Evolutionary conservation across 2,113 vertebrate genomes (phyloP).

Genomic region (Myanophis thanlyinensis): DNA sequence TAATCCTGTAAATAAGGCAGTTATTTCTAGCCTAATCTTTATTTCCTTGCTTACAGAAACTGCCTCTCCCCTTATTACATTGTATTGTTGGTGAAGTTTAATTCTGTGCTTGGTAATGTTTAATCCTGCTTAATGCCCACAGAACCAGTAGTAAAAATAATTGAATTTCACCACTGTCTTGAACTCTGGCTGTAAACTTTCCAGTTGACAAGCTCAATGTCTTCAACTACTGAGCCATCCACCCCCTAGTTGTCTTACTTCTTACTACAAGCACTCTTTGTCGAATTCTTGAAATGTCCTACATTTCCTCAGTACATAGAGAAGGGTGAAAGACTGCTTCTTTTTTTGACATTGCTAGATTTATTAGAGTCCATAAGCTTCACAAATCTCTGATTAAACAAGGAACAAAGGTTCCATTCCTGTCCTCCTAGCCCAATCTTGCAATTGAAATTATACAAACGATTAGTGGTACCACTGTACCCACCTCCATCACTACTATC

Average conservation of each 20-base stretch:
- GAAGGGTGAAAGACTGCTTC: conserved; percentile 37
- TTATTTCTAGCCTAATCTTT: too few species aligned
- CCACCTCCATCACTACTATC: background rate
- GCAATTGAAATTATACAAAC: background rate
- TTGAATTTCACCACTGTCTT: too few species aligned
- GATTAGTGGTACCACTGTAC: background rate
- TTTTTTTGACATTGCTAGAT: conserved; percentile 38
- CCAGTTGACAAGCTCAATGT: too few species aligned
- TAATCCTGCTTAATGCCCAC: too few species aligned
- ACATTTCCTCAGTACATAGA: background rate
- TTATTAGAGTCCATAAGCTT: conserved; percentile 10
- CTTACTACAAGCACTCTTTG: background rate
- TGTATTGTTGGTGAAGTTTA: too few species aligned
- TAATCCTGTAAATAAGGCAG: too few species aligned
- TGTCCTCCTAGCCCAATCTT: conserved; percentile 16
- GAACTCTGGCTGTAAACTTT: too few species aligned
- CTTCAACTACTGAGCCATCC: too few species aligned
- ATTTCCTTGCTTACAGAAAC: too few species aligned
- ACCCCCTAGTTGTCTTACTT: background rate
- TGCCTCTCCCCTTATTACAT: too few species aligned
- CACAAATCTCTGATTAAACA: conserved; percentile 13
- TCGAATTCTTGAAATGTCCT: background rate
- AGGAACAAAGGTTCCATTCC: conserved; percentile 26
- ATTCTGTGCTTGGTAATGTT: too few species aligned
- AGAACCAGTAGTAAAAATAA: too few species aligned